Evolutionary conservation across 2,113 vertebrate species (phyloP), one percentile per base, ranked within the genome.

Genomic region (Psettodes erumei): DNA sequence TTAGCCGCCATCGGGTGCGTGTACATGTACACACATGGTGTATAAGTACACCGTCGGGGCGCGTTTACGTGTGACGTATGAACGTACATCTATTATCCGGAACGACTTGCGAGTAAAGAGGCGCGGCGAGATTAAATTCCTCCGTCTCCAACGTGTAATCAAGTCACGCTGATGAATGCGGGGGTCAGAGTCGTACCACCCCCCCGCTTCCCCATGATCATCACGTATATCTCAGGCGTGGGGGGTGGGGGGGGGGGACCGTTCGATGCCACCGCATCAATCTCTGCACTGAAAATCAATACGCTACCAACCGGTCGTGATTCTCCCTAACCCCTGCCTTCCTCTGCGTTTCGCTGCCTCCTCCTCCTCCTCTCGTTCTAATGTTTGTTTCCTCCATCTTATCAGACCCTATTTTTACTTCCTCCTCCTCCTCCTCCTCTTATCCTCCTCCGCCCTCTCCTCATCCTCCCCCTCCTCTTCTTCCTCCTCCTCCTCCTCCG

Each of bases 321-420:
- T 74, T 79, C 75, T 73, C 55, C 3, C 53, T 77, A 79, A 84
- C 78, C 74, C 77, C 69, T 78, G 59, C 27, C 67, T 67, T 58
- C 77, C 30, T 53, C 25, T 62, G 62, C 59, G 38, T 43, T 32
- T 65, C 18, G 53, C 23, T 45, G 35, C 21, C 48, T 60, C 21
- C 55, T 25, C 27, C 51, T 19, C 55, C 59, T 75, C 51, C n/a
- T n/a, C n/a, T n/a, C n/a, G n/a, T n/a, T n/a, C n/a, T n/a, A 65
- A 60, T 72, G 63, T 82, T 66, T 58, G 35, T 64, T 69, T 86
- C 72, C 75, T 71, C 75, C 75, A 45, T 55, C 61, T 80, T 80
- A 83, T 80, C 70, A 68, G 63, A 40, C 15, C 11, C 85, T 87
- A 86, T 89, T 89, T 90, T 85, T 86, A 85, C 73, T 72, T 82